These are phyloP conservation scores for Pardalotus punctatus DNA, from an alignment of 2,113 vertebrate genomes.

Conservation along the genomic window DNA sequence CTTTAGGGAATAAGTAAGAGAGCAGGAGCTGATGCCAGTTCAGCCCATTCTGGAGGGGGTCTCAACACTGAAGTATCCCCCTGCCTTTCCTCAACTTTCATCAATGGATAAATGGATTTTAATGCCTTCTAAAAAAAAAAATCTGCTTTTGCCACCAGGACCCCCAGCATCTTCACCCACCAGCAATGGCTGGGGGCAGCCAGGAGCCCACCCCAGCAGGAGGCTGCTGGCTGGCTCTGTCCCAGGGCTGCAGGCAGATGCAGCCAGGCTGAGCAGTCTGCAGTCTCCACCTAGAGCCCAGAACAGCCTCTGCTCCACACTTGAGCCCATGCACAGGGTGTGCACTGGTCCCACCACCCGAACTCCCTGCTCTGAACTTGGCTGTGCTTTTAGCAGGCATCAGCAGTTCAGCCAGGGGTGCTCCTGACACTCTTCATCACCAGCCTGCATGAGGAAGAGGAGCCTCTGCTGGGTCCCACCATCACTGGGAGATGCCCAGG, in stretches of 20 bases:
- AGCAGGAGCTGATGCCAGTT: neutral
- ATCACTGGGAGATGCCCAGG: neutral
- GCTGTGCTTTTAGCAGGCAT: neutral
- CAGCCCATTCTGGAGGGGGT: neutral
- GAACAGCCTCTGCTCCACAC: neutral
- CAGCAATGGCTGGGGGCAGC: neutral
- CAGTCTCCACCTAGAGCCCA: constrained; percentile 59
- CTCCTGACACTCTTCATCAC: neutral
- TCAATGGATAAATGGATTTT: neutral
- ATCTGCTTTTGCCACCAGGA: neutral
- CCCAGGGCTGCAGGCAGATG: neutral
- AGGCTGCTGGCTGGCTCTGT: neutral
- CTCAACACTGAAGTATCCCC: fast-evolving
- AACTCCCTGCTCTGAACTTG: neutral
- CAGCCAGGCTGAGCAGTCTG: neutral
- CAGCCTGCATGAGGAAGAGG: neutral
- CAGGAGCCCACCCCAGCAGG: neutral
- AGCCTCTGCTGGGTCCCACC: neutral
- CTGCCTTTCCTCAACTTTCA: neutral
- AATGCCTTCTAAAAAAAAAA: neutral
- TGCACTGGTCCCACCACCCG: fast-evolving
- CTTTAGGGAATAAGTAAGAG: neutral
- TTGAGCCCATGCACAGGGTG: neutral
- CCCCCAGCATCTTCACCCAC: neutral
- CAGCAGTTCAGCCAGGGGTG: neutral